phyloP scores from a whole-genome alignment of 2,797 vertebrate species.

The Smutsia temminckii region DNA sequence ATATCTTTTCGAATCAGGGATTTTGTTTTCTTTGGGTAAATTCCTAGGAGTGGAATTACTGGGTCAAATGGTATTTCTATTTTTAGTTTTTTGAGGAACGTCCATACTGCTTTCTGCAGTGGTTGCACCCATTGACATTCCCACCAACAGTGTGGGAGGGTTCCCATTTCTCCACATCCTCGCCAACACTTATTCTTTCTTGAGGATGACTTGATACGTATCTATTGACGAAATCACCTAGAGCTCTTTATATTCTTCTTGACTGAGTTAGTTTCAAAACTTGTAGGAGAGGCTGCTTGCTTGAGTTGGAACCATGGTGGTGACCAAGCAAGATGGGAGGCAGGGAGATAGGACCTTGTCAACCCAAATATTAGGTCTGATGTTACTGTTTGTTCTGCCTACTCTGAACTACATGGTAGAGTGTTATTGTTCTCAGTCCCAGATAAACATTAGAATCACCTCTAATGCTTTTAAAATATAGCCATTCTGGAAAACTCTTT shows the following conservation, averaged over 20 bases:
- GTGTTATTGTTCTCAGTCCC: background rate
- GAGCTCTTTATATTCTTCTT: background rate
- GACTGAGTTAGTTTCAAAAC: background rate
- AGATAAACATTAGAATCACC: background rate
- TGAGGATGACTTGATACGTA: background rate
- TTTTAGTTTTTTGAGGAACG: no score
- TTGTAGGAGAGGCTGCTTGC: background rate
- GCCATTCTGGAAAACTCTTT: conserved; percentile 19
- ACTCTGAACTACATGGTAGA: background rate
- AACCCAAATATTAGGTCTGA: background rate
- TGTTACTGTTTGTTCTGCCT: background rate
- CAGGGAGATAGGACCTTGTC: background rate
- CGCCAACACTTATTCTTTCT: no score
- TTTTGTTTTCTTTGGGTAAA: no score
- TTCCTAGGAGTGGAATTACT: no score
- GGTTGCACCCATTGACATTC: no score
- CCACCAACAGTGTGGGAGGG: no score
- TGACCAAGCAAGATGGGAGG: background rate
- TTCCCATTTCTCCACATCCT: no score
- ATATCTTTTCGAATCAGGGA: no score
- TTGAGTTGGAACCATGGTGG: background rate
- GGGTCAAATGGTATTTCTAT: no score
- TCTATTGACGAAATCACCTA: conserved; percentile 18
- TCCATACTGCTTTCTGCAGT: no score
- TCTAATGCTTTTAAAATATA: conserved; percentile 33